Base-by-base conservation (phyloP, 2,888 invertebrate genomes). In the Molanna angustata region DNA sequence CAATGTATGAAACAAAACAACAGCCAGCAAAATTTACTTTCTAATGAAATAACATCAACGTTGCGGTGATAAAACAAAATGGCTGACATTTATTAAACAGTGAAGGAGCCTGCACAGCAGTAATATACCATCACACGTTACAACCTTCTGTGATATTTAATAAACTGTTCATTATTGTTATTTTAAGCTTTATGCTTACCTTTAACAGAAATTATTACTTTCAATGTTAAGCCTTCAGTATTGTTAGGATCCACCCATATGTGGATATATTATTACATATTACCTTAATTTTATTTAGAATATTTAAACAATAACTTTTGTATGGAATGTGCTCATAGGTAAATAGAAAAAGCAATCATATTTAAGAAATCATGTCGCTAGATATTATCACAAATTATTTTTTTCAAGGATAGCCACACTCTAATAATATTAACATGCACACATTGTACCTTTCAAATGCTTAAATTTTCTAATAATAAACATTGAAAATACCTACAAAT, bases 1-100 rank as follows among this genome's bases (percentile, higher is more conserved):
- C 76, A 77, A 69, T 77, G 77, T 65, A 74, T 75, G 61, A 76
- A 76, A 71, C 74, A 70, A 66, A 77, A 75, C 66, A 68, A 70
- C 61, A 74, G 74, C 65, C 74, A 76, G 66, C 75, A 76, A 67
- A 76, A 77, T 70, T 72, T 68, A 66, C 68, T 77, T 71, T 70
- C 72, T 63, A 77, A 77, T 69, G 77, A 77, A 71, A 75, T 77
- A 66, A 69, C 71, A 63, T 71, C 75, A 52, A 72, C 76, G 63
- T 69, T 76, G 65, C 76, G 77, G 76, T 77, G 77, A 77, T 77
- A 76, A 70, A 68, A 67, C 69, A 69, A 68, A 67, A 68, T 71
- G 69, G 35, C 14, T 71, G 69, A 19, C 14, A 42, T 40, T 9
- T 27, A 13, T 14, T 33, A 37, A 43, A 49, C 45, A 51, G 43